Evolutionary conservation across 2,113 vertebrate species (phyloP), one percentile per base, ranked within the genome.

Genomic region (Corythornis vintsioides): DNA sequence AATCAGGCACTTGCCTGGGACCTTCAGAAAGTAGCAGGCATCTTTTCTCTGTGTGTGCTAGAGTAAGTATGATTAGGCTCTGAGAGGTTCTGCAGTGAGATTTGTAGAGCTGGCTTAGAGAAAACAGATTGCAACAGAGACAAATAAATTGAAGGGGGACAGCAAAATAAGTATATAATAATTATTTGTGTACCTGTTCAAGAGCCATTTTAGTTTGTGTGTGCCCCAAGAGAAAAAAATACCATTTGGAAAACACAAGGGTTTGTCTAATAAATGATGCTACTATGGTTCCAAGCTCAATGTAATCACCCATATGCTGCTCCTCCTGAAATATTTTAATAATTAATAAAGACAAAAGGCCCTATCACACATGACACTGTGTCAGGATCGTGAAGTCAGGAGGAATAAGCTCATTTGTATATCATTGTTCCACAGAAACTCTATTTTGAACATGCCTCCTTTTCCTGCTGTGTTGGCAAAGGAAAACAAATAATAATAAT

Each of bases 281-380:
- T 69, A 20, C 83, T 89, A 3, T 33, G 29, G 72, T 57, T 92
- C 53, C 85, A 66, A 65, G 72, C 40, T 88, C 56, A 83, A 21
- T 15, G 52, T 21, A 70, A 92, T 42, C 26, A 71, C 15, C 84
- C 87, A 29, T 42, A 64, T 88, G 91, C 67, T 65, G 61, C 82
- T 91, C 13, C 60, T 91, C 57, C 86, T 96, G 69, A 89, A 96
- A 94, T 92, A 96, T 93, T 94, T 96, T 81, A 93, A 80, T 40
- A 65, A 75, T 72, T 91, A 88, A 71, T 78, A 86, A 48, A 93
- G 64, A 81, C 80, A 72, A 93, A 74, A 93, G 89, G 47, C 56
- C 15, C 43, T 56, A 3, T 22, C 42, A 80, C 10, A 38, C n/a
- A 52, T 52, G 28, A 48, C 0, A 1, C 15, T 50, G 55, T 29